Evolutionary conservation across 2,113 vertebrate species (phyloP).

Genomic region (Kryptolebias marmoratus): DNA sequence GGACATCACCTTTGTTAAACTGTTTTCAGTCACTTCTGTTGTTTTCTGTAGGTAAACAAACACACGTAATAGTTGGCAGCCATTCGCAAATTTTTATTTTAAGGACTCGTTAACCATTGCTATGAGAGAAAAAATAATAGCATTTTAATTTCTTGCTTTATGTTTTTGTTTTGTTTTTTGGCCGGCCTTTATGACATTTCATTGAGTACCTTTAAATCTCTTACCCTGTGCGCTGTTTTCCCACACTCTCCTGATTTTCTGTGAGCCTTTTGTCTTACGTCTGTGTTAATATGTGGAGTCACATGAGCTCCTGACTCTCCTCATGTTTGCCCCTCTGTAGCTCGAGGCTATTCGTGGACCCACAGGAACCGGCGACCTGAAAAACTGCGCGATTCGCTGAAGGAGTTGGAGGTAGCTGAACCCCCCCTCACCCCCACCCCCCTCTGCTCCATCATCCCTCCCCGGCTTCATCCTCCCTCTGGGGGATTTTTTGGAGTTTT

Average conservation of each 20-base stretch:
- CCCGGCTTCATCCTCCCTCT: slow-evolving; percentile 55
- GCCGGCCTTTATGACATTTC: too few relatives aligned
- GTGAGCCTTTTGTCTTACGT: not conserved
- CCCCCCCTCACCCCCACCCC: slow-evolving; percentile 27
- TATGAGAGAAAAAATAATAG: too few relatives aligned
- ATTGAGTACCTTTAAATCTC: slow-evolving; percentile 1
- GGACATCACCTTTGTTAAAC: too few relatives aligned
- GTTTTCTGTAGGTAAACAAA: too few relatives aligned
- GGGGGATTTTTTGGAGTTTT: slow-evolving; percentile 77
- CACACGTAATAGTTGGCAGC: too few relatives aligned
- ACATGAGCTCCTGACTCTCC: slow-evolving; percentile 48
- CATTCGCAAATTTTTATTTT: too few relatives aligned
- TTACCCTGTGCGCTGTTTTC: slow-evolving; percentile 31
- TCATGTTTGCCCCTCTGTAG: slow-evolving; percentile 70
- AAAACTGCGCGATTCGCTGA: slow-evolving; percentile 91
- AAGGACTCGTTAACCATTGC: too few relatives aligned
- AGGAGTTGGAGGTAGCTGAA: slow-evolving; percentile 92
- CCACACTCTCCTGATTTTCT: slow-evolving; percentile 47
- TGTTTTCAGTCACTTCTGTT: too few relatives aligned
- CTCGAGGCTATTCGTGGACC: slow-evolving; percentile 90
- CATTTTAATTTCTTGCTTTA: too few relatives aligned
- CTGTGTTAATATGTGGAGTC: slow-evolving; percentile 45
- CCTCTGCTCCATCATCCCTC: slow-evolving; percentile 27
- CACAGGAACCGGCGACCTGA: slow-evolving; percentile 89
- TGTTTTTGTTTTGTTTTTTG: too few relatives aligned